Evolutionary conservation across 2,888 invertebrate species (phyloP).

Genomic region (Eupithecia dodoneata): DNA sequence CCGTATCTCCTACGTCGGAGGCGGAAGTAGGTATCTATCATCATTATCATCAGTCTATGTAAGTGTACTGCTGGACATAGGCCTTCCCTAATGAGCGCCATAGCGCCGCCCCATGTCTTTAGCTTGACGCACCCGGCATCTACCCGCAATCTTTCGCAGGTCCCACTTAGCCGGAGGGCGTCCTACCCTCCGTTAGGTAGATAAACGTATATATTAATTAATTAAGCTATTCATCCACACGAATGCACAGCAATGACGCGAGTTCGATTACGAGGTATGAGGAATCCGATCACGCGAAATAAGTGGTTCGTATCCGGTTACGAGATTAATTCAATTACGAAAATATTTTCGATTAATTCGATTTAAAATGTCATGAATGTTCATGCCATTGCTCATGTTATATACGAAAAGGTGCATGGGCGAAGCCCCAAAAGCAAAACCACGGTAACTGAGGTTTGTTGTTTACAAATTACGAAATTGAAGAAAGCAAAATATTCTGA

Average conservation of each 20-base stretch:
- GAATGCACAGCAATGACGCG: background rate
- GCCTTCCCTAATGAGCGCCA: too few relatives aligned
- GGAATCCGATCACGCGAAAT: conserved; percentile 4
- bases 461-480: background rate
- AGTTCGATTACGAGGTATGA: background rate
- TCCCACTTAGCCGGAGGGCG: too few relatives aligned
- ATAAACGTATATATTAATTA: background rate
- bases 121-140: too few relatives aligned
- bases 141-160: too few relatives aligned
- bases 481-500: background rate
- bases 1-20: too few relatives aligned
- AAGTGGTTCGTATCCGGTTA: background rate
- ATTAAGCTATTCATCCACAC: background rate
- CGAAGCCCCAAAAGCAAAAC: background rate
- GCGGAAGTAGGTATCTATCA: too few relatives aligned
- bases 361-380: background rate
- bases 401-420: background rate
- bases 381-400: background rate
- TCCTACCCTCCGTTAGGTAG: too few relatives aligned
- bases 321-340: background rate
- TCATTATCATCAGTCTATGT: too few relatives aligned
- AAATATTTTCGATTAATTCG: background rate
- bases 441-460: background rate
- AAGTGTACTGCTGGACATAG: too few relatives aligned
- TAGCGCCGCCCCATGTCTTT: too few relatives aligned